Evolutionary conservation across 2,888 invertebrate genomes (phyloP).

Genomic region (Calameuta filiformis): DNA sequence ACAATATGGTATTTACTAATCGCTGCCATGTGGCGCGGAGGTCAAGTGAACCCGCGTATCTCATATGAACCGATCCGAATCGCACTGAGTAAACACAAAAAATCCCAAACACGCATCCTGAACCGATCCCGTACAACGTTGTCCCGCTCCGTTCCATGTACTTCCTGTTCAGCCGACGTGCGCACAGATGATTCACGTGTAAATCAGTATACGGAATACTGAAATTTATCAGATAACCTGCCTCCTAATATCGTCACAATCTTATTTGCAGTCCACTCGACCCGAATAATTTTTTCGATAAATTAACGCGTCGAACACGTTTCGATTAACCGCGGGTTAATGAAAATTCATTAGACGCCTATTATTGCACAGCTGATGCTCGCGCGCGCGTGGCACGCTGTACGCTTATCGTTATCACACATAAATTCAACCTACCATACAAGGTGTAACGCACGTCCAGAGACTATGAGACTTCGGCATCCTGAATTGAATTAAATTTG

Average conservation of each 20-base stretch:
- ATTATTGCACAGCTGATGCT: background rate
- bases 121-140: background rate
- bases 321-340: background rate
- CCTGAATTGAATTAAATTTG: background rate
- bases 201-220: background rate
- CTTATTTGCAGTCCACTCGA: background rate
- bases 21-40: background rate
- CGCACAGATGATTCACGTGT: background rate
- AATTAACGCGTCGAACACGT: background rate
- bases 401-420: background rate
- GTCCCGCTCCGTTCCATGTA: background rate
- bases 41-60: background rate
- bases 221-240: background rate
- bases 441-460: conserved; percentile 27
- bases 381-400: background rate
- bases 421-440: conserved; percentile 27
- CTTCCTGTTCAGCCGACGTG: background rate
- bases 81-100: background rate
- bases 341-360: background rate
- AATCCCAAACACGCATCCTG: background rate
- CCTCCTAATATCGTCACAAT: background rate
- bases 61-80: background rate
- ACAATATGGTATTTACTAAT: background rate
- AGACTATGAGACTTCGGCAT: conserved; percentile 20
- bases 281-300: background rate